Conservation (phyloP, 2,113 vertebrate genomes). For the Petrocephalus microphthalmus region DNA sequence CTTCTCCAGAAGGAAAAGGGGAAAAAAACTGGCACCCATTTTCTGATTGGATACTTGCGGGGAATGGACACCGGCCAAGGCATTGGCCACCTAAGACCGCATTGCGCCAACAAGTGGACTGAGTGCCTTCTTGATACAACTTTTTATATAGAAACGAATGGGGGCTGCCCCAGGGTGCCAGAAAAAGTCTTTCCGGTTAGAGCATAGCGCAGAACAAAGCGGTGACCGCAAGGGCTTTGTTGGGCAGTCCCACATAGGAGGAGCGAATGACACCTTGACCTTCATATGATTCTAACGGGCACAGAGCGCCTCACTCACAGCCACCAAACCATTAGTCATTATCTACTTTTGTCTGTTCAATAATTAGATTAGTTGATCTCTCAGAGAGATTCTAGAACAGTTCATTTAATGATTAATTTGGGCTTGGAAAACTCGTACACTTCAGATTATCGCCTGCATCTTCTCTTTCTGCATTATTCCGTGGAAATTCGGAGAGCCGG, state of each 20-base stretch:
- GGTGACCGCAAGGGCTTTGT: slow-evolving; percentile 14
- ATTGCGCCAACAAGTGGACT: slow-evolving; percentile 47
- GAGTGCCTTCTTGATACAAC: slow-evolving; percentile 39
- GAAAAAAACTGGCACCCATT: slow-evolving; percentile 49
- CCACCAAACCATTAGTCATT: not conserved
- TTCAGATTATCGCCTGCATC: slow-evolving; percentile 53
- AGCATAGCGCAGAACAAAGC: not conserved
- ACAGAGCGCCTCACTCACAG: not conserved
- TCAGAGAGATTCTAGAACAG: not conserved
- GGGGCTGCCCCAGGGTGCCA: slow-evolving; percentile 33
- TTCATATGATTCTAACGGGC: not conserved
- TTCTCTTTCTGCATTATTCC: slow-evolving; percentile 57
- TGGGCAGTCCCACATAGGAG: slow-evolving; percentile 17
- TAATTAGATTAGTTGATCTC: not conserved
- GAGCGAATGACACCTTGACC: not conserved
- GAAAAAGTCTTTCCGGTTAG: not conserved
- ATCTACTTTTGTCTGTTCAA: not conserved
- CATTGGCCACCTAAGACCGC: slow-evolving; percentile 51
- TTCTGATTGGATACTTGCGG: slow-evolving; percentile 59
- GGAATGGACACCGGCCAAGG: slow-evolving; percentile 55
- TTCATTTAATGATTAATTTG: slow-evolving; percentile 8
- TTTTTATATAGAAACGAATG: slow-evolving; percentile 47
- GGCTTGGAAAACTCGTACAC: slow-evolving; percentile 40
- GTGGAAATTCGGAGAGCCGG: slow-evolving; percentile 58
- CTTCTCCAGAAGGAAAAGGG: not conserved